phyloP scores from a whole-genome alignment of 2,888 invertebrate genomes.

The Branchellion lobata region DNA sequence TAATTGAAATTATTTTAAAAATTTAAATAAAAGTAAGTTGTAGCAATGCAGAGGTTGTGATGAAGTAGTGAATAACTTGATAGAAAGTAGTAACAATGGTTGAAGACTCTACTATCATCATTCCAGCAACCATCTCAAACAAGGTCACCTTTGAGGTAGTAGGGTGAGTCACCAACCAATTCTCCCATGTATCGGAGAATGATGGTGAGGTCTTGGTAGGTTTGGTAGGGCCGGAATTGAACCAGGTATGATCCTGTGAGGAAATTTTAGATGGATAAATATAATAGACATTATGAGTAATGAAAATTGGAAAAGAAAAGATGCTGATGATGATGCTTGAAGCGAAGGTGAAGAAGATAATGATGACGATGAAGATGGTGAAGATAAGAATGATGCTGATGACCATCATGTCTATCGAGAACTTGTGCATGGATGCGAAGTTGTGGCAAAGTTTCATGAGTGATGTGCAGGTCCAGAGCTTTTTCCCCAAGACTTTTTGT shows the following conservation, averaged over 20 bases:
- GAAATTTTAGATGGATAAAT: background rate
- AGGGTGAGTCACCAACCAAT: conserved; percentile 71
- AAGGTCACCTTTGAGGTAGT: conserved; percentile 68
- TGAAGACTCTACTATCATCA: background rate
- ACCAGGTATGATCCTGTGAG: conserved; percentile 70
- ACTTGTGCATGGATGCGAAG: conserved; percentile 73
- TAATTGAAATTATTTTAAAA: conserved; percentile 5
- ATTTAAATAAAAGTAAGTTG: no score
- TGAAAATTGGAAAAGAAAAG: background rate
- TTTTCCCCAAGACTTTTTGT: conserved; percentile 65
- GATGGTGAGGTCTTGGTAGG: conserved; percentile 74
- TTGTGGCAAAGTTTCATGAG: conserved; percentile 52
- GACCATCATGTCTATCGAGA: conserved; percentile 78
- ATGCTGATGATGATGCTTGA: background rate
- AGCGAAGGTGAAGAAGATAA: background rate
- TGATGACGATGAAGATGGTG: background rate
- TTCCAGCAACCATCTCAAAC: background rate
- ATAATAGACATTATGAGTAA: background rate
- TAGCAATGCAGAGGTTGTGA: no score
- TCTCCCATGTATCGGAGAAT: conserved; percentile 69
- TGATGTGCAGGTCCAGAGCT: conserved; percentile 65
- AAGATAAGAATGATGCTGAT: background rate
- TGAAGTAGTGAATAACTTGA: no score
- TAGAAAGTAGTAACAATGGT: no score
- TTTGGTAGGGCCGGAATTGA: conserved; percentile 67